Evolutionary conservation across 92 coral and sea anemone genomes (phyloP), one percentile per base, ranked within the genome.

Genomic region (Bergia sp.): DNA sequence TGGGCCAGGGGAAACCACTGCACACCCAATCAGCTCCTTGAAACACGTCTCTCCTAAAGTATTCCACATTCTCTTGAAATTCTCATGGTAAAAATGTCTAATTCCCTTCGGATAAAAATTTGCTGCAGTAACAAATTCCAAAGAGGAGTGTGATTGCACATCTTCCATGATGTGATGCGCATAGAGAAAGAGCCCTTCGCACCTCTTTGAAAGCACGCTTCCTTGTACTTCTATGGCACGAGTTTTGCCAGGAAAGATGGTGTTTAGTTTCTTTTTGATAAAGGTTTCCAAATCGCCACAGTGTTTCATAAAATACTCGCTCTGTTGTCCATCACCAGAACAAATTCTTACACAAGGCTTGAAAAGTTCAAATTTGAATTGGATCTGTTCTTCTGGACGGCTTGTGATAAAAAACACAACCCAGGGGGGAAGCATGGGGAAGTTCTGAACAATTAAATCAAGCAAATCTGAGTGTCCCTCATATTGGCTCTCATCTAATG

Each of bases 321-420:
- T 43, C 41, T 67, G 64, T 61, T 20, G 43, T 23, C 72, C 71
- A 81, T 49, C 42, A 20, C 72, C 85, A 20, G 85, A 61, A 81
- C 85, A 81, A 81, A 81, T 81, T 29, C 85, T 81, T 8, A 81
- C 40, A 50, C 72, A 53, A 36, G 85, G 85, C 16, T 81, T 81
- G 36, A 53, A 81, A 42, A 23, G 21, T 81, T 75, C 36, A 40
- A 90, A 82, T n/a, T 64, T 50, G 45, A 6, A 38, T 9, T 88
- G 86, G 38, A 91, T 80, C 9, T 64, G 82, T 55, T 85, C 81
- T 57, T 90, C 92, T 18, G 92, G 92, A 67, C 91, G 84, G 78
- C 91, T 85, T 64, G 90, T 91, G 76, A 91, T 79, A 78, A 91
- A 91, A 39, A 91, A 91, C 77, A 88, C 89, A 72, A 91, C 74